A percentile compares a stretch with the other conserved stretches of the same genome.
Evolutionary conservation across 2,797 vertebrate species (phyloP).

Genomic region (Sebastes umbrosus): DNA sequence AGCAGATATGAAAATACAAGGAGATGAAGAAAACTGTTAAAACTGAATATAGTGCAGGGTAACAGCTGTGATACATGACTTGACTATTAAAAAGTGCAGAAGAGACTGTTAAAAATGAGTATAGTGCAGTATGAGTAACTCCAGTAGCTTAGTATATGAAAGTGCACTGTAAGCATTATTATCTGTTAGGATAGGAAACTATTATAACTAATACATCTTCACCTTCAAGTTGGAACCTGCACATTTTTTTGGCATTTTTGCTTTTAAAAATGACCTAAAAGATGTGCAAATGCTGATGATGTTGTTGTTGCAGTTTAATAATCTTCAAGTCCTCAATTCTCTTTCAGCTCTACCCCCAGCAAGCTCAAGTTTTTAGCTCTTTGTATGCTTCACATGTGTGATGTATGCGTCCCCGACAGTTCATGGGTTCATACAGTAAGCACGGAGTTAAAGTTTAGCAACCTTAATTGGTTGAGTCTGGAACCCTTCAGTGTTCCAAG

Average conservation of each 20-base stretch:
- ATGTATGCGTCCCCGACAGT: background rate
- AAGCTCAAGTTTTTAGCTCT: background rate
- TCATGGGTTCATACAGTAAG: constrained; percentile 41
- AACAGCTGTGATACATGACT: no score
- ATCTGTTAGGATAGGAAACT: background rate
- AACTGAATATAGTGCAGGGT: no score
- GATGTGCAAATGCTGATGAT: background rate
- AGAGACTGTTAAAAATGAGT: no score
- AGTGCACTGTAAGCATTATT: no score
- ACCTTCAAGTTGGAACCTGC: background rate
- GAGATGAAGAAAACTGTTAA: no score
- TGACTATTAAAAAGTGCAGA: no score
- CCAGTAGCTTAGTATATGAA: no score
- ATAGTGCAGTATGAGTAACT: no score
- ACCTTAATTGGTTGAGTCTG: constrained; percentile 78
- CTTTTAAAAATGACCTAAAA: background rate
- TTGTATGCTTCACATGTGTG: background rate
- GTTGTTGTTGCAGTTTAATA: background rate
- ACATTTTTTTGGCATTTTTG: background rate
- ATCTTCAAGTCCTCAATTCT: no score
- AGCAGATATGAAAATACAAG: no score
- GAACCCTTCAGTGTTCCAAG: constrained; percentile 73
- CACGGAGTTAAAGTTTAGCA: constrained; percentile 64
- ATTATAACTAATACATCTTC: background rate
- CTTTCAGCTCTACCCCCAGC: background rate